Conservation (phyloP, 2,113 vertebrate species). For the Tauraco erythrolophus region DNA sequence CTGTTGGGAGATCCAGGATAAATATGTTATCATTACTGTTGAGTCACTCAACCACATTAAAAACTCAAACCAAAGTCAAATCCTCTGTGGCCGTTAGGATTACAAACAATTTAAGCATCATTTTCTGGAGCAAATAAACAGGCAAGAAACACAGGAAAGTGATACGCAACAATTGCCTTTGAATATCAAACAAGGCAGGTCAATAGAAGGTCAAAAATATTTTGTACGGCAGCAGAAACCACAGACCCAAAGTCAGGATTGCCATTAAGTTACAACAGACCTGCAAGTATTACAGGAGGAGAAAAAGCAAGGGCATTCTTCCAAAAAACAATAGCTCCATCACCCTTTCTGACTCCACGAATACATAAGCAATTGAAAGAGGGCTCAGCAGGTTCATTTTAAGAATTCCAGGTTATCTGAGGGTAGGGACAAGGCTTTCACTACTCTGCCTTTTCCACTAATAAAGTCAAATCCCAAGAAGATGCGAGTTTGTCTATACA, state of each 20-base stretch:
- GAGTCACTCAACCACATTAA: neutral
- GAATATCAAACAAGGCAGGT: neutral
- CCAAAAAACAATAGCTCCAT: neutral
- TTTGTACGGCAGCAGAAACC: neutral
- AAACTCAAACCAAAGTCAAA: neutral
- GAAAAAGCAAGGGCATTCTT: neutral
- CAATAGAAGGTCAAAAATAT: neutral
- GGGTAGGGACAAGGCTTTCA: neutral
- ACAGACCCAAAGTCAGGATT: neutral
- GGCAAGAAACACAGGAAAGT: neutral
- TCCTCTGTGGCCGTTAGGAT: neutral
- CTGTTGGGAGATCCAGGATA: neutral
- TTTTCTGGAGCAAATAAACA: neutral
- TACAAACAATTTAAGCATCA: neutral
- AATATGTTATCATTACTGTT: neutral
- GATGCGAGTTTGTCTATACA: neutral
- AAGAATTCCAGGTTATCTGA: neutral
- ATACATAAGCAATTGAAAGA: neutral
- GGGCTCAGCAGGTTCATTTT: neutral
- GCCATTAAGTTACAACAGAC: neutral
- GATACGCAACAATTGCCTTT: neutral
- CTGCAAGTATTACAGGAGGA: neutral
- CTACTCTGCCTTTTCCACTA: neutral
- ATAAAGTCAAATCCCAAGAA: neutral
- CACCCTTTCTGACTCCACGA: neutral